Evolutionary conservation across 2,888 invertebrate species (phyloP).

Genomic region (Sarcophaga rosellei): DNA sequence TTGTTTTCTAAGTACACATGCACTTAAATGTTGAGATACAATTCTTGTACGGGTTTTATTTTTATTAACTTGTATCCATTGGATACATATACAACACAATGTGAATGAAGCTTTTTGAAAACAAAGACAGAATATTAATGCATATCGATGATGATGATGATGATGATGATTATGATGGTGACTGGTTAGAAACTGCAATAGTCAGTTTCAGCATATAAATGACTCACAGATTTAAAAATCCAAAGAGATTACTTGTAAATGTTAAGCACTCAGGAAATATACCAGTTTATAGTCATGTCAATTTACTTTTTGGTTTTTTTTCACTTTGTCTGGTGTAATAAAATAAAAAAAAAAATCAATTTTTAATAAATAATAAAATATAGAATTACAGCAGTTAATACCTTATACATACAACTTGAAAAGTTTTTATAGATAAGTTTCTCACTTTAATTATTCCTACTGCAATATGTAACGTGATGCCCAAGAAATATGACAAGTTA

Average conservation of each 20-base stretch:
- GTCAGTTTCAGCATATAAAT: slow-evolving; percentile 2
- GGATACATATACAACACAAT: slow-evolving; percentile 18
- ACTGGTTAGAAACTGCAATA: slow-evolving; percentile 24
- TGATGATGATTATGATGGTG: neutral
- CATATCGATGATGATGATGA: slow-evolving; percentile 15
- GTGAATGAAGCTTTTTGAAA: neutral
- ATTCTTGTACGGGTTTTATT: neutral
- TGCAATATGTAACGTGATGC: no score
- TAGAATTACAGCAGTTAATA: no score
- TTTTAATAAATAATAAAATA: no score
- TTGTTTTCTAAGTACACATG: slow-evolving; percentile 44
- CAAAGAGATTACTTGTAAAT: neutral
- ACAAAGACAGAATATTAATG: slow-evolving; percentile 45
- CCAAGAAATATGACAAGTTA: no score
- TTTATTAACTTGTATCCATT: neutral
- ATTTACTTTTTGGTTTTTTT: neutral
- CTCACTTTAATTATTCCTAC: no score
- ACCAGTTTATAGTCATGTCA: neutral
- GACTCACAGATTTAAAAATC: slow-evolving; percentile 16
- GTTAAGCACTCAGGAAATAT: neutral
- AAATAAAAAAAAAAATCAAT: neutral
- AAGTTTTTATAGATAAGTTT: no score
- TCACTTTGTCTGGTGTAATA: neutral
- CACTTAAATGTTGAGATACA: slow-evolving; percentile 64
- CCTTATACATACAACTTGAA: no score